phyloP scores from a whole-genome alignment of 2,113 vertebrate species.

The Halichoerus grypus region DNA sequence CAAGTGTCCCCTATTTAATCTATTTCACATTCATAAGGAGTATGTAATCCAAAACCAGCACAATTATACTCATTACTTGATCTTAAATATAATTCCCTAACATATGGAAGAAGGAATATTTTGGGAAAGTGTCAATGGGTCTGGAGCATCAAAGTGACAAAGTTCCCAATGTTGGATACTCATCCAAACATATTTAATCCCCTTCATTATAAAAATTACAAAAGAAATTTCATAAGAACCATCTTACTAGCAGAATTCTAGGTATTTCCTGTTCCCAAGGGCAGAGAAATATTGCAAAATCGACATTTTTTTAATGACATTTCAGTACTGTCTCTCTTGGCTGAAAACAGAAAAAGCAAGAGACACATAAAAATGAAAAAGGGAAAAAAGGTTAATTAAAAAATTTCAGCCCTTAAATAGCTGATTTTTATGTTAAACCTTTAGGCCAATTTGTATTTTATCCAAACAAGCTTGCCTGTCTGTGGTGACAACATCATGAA shows the following conservation, averaged over 20 bases:
- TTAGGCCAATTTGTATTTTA: conserved; percentile 57
- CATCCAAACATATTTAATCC: conserved; percentile 69
- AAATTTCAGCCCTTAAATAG: conserved; percentile 50
- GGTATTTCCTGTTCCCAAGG: conserved; percentile 84
- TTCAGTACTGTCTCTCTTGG: conserved; percentile 83
- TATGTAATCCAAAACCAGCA: conserved; percentile 75
- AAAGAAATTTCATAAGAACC: conserved; percentile 76
- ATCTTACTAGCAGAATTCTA: conserved; percentile 82
- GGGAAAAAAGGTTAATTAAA: conserved; percentile 65
- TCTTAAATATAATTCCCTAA: conserved; percentile 68
- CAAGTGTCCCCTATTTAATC: conserved; percentile 82
- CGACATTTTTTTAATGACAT: conserved; percentile 84
- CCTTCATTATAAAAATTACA: conserved; percentile 81
- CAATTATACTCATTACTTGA: conserved; percentile 71
- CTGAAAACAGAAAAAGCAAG: conserved; percentile 74
- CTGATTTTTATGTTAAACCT: conserved; percentile 49
- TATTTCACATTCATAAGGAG: conserved; percentile 79
- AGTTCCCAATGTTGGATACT: neutral
- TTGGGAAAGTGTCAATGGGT: conserved; percentile 40
- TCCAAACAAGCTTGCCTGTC: neutral
- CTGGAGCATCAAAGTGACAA: conserved; percentile 63
- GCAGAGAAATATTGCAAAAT: conserved; percentile 84
- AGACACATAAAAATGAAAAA: conserved; percentile 72
- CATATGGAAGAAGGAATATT: conserved; percentile 54
- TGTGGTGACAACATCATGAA: conserved; percentile 55